These are phyloP conservation scores for Athene noctua DNA, from an alignment of 2,113 vertebrate species.

Conservation along the genomic window DNA sequence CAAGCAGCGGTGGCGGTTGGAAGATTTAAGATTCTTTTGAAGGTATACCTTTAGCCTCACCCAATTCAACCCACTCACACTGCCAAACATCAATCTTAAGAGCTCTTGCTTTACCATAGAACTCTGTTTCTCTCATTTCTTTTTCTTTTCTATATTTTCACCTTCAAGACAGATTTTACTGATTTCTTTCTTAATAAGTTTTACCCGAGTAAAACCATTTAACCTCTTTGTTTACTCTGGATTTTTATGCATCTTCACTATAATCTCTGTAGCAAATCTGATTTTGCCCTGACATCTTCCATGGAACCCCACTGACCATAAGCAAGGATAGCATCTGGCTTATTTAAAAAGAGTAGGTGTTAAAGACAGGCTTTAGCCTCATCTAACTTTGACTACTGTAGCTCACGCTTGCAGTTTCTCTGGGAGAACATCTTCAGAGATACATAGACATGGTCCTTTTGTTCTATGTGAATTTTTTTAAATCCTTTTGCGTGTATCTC, in stretches of 20 bases:
- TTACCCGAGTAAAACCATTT: neutral
- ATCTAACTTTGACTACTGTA: neutral
- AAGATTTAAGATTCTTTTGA: conserved; percentile 2
- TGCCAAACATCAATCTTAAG: neutral
- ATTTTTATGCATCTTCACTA: neutral
- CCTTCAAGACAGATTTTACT: neutral
- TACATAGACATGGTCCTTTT: neutral
- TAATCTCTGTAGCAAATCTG: neutral
- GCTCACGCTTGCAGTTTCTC: neutral
- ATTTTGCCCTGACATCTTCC: neutral
- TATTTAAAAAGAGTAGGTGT: neutral
- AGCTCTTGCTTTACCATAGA: neutral
- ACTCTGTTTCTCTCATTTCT: neutral
- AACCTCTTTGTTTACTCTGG: neutral
- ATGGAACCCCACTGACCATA: neutral
- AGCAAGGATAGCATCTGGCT: neutral
- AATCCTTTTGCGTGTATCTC: neutral
- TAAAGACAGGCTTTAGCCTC: neutral
- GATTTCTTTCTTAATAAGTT: neutral
- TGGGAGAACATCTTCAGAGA: neutral
- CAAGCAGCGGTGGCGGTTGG: neutral
- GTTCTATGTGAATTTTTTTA: neutral
- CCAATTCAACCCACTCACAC: neutral
- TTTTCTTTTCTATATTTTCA: neutral
- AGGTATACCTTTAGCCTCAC: neutral